Base-by-base conservation (phyloP, 1,140 invertebrate species). In the Caerostris extrusa region DNA sequence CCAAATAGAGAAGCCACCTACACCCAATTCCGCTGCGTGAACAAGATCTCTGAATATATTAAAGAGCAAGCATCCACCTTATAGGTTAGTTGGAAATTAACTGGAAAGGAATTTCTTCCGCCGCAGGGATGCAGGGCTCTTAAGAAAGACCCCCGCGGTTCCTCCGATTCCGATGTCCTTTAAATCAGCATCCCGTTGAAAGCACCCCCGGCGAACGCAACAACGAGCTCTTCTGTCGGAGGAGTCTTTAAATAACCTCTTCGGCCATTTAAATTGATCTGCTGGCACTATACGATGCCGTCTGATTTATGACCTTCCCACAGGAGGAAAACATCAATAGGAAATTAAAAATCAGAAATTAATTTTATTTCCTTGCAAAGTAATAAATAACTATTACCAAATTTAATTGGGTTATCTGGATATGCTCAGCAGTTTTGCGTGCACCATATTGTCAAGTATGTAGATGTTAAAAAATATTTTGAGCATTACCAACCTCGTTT, bases 131-230 rank as follows among this genome's bases (percentile, higher is more conserved):
- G 85, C 34, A 60, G 10, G 34, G 58, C 64, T 17, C 19, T 60
- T 87, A 50, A 64, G 50, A 12, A 17, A 19, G 60, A 61, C 7
- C 85, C 85, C 85, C 12, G 85, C 34, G 3, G 85, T 56, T 53
- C 57, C 53, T 19, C 19, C 64, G 56, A 12, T 34, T 60, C 12
- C 58, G 5, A 87, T 87, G 61, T 87, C n/a, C 57, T 87, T 87
- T 87, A 87, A 87, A 87, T 87, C 85, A 87, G 17, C 58, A 17
- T 61, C 19, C 34, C 50, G 85, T 60, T 87, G 85, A 87, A 87
- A 87, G 58, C 34, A 34, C 85, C 19, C 85, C 85, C 19, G 56
- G 12, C 19, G 56, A 5, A 10, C 3, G 19, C 85, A 56, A n/a
- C 14, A 17, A 14, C 7, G 50, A 55, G 50, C n/a, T 12, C 55